A percentile compares a stretch with the other conserved stretches of the same genome.
These are phyloP conservation scores for Drosophila nigritarsus DNA, from an alignment of 2,888 invertebrate genomes.

Conservation along the genomic window DNA sequence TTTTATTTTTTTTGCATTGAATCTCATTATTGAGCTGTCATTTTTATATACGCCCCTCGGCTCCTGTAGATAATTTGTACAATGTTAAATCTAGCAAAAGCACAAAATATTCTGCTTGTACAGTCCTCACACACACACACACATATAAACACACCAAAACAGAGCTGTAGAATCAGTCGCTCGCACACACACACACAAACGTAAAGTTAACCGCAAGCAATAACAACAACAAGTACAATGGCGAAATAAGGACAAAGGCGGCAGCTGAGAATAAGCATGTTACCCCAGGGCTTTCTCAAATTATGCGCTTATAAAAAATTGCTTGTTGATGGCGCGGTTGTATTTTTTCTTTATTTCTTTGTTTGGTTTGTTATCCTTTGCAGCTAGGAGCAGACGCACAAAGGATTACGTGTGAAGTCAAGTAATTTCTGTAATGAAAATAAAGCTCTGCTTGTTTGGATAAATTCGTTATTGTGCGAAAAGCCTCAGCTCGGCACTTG, in stretches of 20 bases:
- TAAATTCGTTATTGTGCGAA: slow-evolving; percentile 11
- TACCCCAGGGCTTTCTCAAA: slow-evolving; percentile 62
- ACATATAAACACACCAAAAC: background rate
- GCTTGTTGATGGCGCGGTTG: slow-evolving; percentile 28
- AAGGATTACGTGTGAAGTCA: slow-evolving; percentile 53
- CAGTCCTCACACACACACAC: background rate
- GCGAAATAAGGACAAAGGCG: slow-evolving; percentile 32
- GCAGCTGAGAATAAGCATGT: slow-evolving; percentile 58
- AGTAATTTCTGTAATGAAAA: slow-evolving; percentile 44
- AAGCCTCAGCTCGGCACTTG: slow-evolving; percentile 28
- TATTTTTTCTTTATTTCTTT: background rate
- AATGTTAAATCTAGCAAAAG: slow-evolving; percentile 53
- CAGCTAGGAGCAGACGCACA: slow-evolving; percentile 20
- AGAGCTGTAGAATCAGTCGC: background rate
- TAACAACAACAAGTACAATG: slow-evolving; percentile 18
- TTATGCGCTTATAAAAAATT: slow-evolving; percentile 57
- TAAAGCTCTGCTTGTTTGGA: slow-evolving; percentile 32
- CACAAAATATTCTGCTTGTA: slow-evolving; percentile 37
- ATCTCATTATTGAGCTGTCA: background rate
- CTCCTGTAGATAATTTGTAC: slow-evolving; percentile 33
- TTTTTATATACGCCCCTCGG: slow-evolving; percentile 18
- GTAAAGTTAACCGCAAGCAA: slow-evolving; percentile 2
- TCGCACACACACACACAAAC: background rate
- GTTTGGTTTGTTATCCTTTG: slow-evolving; percentile 6
- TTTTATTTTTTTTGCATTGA: background rate